Percentiles rank a stretch among this genome's conserved stretches.
Conservation (phyloP, 2,888 invertebrate species). For the Eucera pruinosa region DNA sequence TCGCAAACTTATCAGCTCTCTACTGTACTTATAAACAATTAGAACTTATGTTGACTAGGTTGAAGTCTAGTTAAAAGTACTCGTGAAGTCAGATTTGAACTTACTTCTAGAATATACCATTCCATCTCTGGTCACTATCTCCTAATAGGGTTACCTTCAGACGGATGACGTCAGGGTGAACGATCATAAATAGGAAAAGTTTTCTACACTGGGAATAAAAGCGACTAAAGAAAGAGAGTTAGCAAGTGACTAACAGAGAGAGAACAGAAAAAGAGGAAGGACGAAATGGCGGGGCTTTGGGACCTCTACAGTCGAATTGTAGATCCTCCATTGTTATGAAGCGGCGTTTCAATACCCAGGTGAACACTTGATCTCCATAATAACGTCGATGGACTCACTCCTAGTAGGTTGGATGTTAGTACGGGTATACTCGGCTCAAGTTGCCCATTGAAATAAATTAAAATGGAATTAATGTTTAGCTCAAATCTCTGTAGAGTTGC, state of each 20-base stretch:
- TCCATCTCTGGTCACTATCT: constrained; percentile 25
- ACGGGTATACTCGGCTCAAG: no score
- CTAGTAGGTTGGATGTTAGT: no score
- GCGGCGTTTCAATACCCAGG: constrained; percentile 72
- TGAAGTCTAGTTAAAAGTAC: no score
- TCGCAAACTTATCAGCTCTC: no score
- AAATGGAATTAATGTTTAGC: no score
- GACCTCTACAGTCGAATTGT: constrained; percentile 60
- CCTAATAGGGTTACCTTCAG: constrained; percentile 29
- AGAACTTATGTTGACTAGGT: no score
- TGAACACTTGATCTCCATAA: constrained; percentile 71
- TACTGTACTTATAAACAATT: no score
- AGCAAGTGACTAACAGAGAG: neutral
- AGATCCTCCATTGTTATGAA: constrained; percentile 70
- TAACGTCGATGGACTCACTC: constrained; percentile 47
- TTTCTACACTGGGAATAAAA: constrained; percentile 53
- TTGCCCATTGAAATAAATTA: no score
- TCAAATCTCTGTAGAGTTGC: no score
- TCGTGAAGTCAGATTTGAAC: no score
- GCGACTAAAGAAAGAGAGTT: constrained; percentile 17
- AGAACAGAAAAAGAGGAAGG: neutral
- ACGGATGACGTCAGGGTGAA: constrained; percentile 2
- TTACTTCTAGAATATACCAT: no score
- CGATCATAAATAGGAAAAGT: constrained; percentile 67
- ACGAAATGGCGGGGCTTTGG: constrained; percentile 8